Evolutionary conservation across 2,888 invertebrate species (phyloP).

Genomic region (Halictus ligatus): DNA sequence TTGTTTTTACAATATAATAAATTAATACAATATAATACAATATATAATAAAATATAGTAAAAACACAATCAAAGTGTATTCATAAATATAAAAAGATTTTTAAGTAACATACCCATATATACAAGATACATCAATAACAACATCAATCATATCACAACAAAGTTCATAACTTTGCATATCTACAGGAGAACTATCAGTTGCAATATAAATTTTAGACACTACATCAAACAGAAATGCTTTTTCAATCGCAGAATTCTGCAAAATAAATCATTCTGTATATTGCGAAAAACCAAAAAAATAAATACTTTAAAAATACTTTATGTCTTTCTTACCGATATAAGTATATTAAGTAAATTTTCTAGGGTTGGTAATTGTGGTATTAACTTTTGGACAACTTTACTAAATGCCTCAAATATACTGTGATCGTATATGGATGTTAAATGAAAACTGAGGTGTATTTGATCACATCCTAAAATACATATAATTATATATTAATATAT

Average conservation of each 20-base stretch:
- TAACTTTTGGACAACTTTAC: slow-evolving; percentile 99
- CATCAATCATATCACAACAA: slow-evolving; percentile 99
- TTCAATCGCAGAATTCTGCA: slow-evolving; percentile 98
- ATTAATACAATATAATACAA: not conserved
- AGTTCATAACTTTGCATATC: slow-evolving; percentile 99
- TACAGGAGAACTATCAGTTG: slow-evolving; percentile 99
- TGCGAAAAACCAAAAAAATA: not conserved
- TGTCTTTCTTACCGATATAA: slow-evolving; percentile 93
- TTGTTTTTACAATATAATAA: not conserved
- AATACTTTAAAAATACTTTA: slow-evolving; percentile 1
- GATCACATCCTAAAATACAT: slow-evolving; percentile 87
- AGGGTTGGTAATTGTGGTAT: slow-evolving; percentile 98
- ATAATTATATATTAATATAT: slow-evolving; percentile 1
- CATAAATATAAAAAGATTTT: not conserved
- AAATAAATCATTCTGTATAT: slow-evolving; percentile 44
- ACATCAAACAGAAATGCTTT: slow-evolving; percentile 99
- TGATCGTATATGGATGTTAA: slow-evolving; percentile 99
- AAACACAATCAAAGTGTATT: not conserved
- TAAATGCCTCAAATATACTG: slow-evolving; percentile 99
- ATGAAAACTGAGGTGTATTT: slow-evolving; percentile 97
- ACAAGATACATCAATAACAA: slow-evolving; percentile 99
- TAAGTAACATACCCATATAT: slow-evolving; percentile 93
- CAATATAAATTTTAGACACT: slow-evolving; percentile 99
- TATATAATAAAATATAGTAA: not conserved
- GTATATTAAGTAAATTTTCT: slow-evolving; percentile 98